Conservation (phyloP, 2,797 vertebrate genomes). For the Cyclopterus lumpus region DNA sequence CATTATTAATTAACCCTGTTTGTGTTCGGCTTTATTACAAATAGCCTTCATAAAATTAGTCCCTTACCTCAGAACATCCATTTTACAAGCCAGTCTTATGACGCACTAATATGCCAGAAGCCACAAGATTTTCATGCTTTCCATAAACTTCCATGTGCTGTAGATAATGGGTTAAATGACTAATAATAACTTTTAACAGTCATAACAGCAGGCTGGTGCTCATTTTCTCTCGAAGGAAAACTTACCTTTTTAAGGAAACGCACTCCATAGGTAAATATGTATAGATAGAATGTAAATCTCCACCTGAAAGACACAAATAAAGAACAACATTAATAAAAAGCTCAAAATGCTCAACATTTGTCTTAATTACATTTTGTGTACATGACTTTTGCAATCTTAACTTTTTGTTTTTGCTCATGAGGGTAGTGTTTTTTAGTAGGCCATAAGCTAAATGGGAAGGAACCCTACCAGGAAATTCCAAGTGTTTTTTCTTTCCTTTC, state of each 20-base stretch:
- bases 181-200: constrained; percentile 13
- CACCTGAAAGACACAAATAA: constrained; percentile 87
- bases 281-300: constrained; percentile 97
- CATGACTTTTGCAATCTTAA: constrained; percentile 6
- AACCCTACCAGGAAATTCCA: neutral
- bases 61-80: neutral
- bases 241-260: constrained; percentile 98
- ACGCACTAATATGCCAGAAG: neutral
- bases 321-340: neutral
- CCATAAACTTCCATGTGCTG: neutral
- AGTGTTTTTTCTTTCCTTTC: neutral
- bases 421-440: neutral
- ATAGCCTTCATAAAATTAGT: neutral
- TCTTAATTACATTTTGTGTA: neutral
- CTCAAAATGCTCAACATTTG: neutral
- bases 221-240: constrained; percentile 4
- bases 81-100: constrained; percentile 21
- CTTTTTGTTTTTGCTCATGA: neutral
- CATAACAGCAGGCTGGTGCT: neutral
- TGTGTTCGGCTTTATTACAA: constrained; percentile 6
- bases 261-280: constrained; percentile 96
- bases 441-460: neutral
- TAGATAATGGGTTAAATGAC: constrained; percentile 13
- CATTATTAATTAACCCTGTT: constrained; percentile 22
- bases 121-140: constrained; percentile 34